These are phyloP conservation scores for Squalus acanthias DNA, from an alignment of 2,797 vertebrate species.

Conservation along the genomic window DNA sequence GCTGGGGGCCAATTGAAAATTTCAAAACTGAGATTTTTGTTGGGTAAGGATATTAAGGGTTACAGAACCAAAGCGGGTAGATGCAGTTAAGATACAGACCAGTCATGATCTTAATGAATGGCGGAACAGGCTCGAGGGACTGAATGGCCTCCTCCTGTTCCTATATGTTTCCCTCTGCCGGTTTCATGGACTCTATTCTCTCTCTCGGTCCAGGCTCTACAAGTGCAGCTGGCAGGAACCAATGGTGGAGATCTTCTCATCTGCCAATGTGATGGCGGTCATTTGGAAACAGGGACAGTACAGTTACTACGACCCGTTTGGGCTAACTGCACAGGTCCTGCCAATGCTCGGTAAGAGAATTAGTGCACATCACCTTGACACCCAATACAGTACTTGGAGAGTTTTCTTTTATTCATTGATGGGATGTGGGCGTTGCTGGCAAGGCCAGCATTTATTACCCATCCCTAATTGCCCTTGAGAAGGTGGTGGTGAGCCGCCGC, in stretches of 20 bases:
- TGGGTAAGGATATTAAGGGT: neutral
- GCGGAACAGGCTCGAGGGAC: neutral
- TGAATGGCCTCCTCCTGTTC: neutral
- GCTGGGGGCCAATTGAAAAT: neutral
- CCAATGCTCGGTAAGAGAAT: constrained; percentile 57
- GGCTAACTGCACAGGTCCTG: constrained; percentile 69
- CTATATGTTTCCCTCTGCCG: accelerated
- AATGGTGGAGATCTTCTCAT: constrained; percentile 71
- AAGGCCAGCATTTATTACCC: too few relatives aligned
- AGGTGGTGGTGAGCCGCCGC: too few relatives aligned
- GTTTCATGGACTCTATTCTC: neutral
- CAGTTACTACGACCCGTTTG: constrained; percentile 77
- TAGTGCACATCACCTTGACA: too few relatives aligned
- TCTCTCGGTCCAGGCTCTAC: constrained; percentile 60
- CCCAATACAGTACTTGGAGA: too few relatives aligned
- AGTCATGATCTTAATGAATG: too few relatives aligned
- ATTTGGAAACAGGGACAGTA: constrained; percentile 86
- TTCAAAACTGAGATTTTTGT: neutral
- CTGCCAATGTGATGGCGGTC: constrained; percentile 75
- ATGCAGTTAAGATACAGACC: too few relatives aligned
- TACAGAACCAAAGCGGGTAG: neutral
- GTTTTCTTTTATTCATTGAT: too few relatives aligned
- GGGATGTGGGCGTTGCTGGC: too few relatives aligned
- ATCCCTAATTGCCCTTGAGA: too few relatives aligned
- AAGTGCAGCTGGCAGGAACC: constrained; percentile 83